phyloP scores from a whole-genome alignment of 2,888 invertebrate genomes.

The Eutolmus rufibarbis region DNA sequence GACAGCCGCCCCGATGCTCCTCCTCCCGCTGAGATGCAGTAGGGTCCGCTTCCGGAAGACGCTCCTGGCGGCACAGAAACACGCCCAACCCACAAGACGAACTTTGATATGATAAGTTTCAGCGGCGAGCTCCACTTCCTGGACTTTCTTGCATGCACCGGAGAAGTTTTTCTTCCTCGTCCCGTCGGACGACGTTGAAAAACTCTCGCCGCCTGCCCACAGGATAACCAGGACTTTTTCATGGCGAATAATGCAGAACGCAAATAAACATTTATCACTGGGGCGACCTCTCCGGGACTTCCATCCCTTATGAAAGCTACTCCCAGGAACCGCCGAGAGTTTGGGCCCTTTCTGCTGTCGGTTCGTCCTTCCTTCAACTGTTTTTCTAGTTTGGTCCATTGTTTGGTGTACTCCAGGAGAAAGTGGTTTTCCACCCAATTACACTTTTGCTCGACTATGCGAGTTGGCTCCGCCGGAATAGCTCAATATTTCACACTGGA shows the following conservation, averaged over 20 bases:
- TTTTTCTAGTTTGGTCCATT: constrained; percentile 32
- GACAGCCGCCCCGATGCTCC: background rate
- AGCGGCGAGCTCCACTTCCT: constrained; percentile 30
- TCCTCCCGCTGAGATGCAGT: background rate
- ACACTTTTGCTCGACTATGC: constrained; percentile 33
- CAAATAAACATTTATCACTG: constrained; percentile 47
- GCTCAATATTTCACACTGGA: constrained; percentile 36
- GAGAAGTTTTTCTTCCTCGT: constrained; percentile 7
- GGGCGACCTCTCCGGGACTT: constrained; percentile 12
- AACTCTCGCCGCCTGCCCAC: constrained; percentile 26
- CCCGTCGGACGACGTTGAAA: background rate
- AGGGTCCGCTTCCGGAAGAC: background rate
- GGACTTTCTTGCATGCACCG: constrained; percentile 36
- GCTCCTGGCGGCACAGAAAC: background rate
- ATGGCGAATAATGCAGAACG: constrained; percentile 45
- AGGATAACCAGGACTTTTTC: constrained; percentile 43
- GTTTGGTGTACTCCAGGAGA: constrained; percentile 36
- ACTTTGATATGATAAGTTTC: constrained; percentile 46
- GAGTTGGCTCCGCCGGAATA: constrained; percentile 20
- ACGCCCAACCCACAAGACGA: background rate
- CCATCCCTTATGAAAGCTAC: constrained; percentile 35
- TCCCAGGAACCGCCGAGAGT: constrained; percentile 1
- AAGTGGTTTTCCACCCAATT: constrained; percentile 42
- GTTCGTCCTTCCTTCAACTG: constrained; percentile 8
- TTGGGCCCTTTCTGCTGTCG: background rate